phyloP scores from a whole-genome alignment of 2,113 vertebrate genomes.

The Ariopsis seemanni region DNA sequence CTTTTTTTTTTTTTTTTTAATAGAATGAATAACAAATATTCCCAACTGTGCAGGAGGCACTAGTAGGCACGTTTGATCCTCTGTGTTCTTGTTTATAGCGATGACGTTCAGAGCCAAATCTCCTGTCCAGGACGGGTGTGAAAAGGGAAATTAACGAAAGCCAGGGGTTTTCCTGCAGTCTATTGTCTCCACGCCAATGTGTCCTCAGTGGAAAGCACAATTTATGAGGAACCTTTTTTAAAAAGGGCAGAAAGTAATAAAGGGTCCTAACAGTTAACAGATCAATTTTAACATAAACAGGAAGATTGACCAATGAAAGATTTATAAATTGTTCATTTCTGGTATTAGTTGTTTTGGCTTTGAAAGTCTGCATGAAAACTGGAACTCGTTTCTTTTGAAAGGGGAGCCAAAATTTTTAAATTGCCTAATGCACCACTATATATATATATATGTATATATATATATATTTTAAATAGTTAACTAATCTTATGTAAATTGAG shows the following conservation, averaged over 20 bases:
- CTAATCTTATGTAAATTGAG: background rate
- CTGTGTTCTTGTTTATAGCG: conserved; percentile 46
- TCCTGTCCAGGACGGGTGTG: conserved; percentile 60
- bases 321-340: background rate
- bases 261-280: conserved; percentile 33
- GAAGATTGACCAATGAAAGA: conserved; percentile 55
- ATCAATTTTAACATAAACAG: conserved; percentile 64
- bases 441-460: background rate
- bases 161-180: conserved; percentile 68
- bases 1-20: conserved; percentile 48
- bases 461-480: background rate
- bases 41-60: conserved; percentile 53
- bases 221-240: conserved; percentile 59
- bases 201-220: conserved; percentile 61
- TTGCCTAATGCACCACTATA: background rate
- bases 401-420: background rate
- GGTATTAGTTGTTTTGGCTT: background rate
- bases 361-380: background rate
- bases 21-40: conserved; percentile 70
- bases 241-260: conserved; percentile 58
- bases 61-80: conserved; percentile 47
- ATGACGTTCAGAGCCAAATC: conserved; percentile 64
- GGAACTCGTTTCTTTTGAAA: background rate
- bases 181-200: conserved; percentile 70
- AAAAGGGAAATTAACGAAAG: conserved; percentile 65